phyloP scores from a whole-genome alignment of 1,140 invertebrate species.

The Brachionus rubens region DNA sequence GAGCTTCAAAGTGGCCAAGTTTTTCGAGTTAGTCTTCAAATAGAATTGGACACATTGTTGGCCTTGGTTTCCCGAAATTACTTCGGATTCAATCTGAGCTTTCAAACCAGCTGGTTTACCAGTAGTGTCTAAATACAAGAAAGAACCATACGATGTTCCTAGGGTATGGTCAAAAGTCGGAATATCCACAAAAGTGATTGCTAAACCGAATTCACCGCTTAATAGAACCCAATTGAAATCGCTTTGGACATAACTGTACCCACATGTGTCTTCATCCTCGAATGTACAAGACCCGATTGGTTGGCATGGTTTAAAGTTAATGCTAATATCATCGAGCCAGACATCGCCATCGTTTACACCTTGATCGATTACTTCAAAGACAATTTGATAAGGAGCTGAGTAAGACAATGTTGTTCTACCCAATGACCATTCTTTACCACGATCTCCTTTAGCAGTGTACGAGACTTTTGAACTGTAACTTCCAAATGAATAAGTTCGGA shows the following conservation, averaged over 20 bases:
- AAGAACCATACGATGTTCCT: neutral
- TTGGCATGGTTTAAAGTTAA: conserved; percentile 9
- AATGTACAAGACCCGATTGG: conserved; percentile 32
- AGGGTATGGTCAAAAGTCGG: conserved; percentile 49
- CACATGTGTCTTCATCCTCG: conserved; percentile 14
- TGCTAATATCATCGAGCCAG: conserved; percentile 18
- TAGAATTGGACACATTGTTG: conserved; percentile 36
- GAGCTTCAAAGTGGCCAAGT: neutral
- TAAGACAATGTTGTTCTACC: neutral
- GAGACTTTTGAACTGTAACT: neutral
- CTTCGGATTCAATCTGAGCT: conserved; percentile 42
- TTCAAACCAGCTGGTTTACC: neutral
- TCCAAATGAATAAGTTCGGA: conserved; percentile 37
- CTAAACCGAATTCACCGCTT: conserved; percentile 14
- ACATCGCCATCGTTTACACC: conserved; percentile 50
- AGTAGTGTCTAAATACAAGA: conserved; percentile 31
- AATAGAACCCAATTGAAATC: conserved; percentile 43
- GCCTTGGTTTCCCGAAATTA: neutral
- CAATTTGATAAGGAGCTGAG: conserved; percentile 20
- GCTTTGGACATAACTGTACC: neutral
- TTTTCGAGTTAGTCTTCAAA: conserved; percentile 20
- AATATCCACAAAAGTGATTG: neutral
- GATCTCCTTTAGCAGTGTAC: neutral
- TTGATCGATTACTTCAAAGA: neutral
- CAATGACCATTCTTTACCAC: conserved; percentile 8